phyloP scores from a whole-genome alignment of 2,113 vertebrate genomes.

The Lanius ludovicianus region DNA sequence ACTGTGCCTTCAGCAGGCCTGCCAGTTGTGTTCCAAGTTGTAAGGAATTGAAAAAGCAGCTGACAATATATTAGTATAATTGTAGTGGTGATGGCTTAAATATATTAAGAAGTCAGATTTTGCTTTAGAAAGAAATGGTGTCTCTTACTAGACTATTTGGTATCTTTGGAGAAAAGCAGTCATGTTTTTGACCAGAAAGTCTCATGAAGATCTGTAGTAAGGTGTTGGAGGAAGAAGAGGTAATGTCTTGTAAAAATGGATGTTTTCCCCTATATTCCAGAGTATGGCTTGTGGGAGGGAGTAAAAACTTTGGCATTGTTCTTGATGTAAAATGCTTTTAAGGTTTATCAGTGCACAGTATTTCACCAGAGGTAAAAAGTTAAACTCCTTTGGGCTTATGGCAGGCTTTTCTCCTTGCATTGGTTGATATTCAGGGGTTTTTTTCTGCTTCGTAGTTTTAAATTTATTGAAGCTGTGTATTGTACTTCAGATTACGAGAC shows the following conservation, averaged over 20 bases:
- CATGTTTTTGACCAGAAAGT: not conserved
- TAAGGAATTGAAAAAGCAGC: not conserved
- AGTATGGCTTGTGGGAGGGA: not conserved
- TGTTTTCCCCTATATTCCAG: not conserved
- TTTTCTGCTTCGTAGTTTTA: not conserved
- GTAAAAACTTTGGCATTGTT: not conserved
- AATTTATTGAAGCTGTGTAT: not conserved
- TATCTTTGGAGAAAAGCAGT: not conserved
- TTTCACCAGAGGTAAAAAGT: not conserved
- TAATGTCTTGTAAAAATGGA: not conserved
- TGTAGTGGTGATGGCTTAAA: not conserved
- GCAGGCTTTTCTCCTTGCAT: not conserved
- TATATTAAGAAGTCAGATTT: not conserved
- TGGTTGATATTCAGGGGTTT: not conserved
- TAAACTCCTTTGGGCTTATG: not conserved
- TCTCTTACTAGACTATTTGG: not conserved
- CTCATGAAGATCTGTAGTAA: not conserved
- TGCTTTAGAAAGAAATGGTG: not conserved
- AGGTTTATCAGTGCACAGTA: fast-evolving
- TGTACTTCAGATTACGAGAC: not conserved
- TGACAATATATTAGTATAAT: not conserved
- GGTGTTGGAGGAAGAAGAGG: not conserved
- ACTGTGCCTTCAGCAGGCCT: not conserved
- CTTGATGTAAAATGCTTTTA: not conserved
- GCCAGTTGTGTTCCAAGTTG: not conserved